Percentiles rank a stretch among this genome's conserved stretches.
These are phyloP conservation scores for Chondrosia reniformis DNA, from an alignment of 37 sponge, comb jelly and placozoan genomes.

Conservation along the genomic window DNA sequence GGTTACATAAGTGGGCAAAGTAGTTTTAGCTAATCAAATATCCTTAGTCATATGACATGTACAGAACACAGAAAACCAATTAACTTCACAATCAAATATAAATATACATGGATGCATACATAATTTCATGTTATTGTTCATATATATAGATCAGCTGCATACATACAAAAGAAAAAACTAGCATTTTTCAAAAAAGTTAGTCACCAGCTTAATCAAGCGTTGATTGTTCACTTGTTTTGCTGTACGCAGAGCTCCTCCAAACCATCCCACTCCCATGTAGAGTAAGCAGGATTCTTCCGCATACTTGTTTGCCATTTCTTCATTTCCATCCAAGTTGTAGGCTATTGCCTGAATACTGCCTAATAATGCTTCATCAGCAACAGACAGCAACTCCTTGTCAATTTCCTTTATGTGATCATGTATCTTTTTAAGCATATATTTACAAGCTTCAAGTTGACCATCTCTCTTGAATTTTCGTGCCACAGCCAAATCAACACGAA, in stretches of 20 bases:
- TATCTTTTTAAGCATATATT: background rate
- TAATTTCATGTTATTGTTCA: too few species aligned
- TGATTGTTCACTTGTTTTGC: background rate
- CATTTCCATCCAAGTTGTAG: background rate
- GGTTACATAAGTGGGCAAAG: too few species aligned
- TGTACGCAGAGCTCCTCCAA: background rate
- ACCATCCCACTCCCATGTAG: background rate
- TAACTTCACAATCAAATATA: too few species aligned
- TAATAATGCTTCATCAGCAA: background rate
- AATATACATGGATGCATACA: too few species aligned
- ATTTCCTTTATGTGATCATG: background rate
- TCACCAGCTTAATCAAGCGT: background rate
- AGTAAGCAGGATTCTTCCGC: background rate
- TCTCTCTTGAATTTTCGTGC: background rate
- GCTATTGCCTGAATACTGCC: background rate
- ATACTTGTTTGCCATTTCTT: background rate
- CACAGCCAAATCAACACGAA: background rate
- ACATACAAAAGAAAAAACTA: too few species aligned
- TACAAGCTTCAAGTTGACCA: background rate
- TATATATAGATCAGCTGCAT: too few species aligned
- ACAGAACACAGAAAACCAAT: too few species aligned
- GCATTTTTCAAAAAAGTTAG: too few species aligned
- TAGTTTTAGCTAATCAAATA: too few species aligned
- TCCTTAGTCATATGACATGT: too few species aligned
- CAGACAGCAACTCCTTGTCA: background rate